A percentile compares a stretch with the other conserved stretches of the same genome.
These are phyloP conservation scores for Orgyia antiqua DNA, from an alignment of 2,888 invertebrate species.

Conservation along the genomic window DNA sequence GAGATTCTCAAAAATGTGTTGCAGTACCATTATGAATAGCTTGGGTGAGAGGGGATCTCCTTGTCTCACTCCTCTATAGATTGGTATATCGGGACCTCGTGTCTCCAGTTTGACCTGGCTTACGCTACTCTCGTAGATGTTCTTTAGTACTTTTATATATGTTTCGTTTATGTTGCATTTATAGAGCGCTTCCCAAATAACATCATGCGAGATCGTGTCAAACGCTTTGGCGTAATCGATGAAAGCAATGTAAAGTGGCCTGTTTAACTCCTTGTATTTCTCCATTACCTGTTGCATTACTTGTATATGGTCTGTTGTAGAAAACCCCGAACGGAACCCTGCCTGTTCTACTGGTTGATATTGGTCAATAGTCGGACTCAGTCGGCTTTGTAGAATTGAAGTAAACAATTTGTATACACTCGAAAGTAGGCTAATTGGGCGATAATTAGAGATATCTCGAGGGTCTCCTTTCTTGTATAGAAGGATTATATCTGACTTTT, in stretches of 20 bases:
- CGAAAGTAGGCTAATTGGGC: constrained; percentile 6
- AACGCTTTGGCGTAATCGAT: constrained; percentile 11
- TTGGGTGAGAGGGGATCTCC: no score
- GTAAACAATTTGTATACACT: constrained; percentile 3
- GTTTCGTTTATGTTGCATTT: background rate
- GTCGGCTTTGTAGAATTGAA: background rate
- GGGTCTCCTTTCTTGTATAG: constrained; percentile 7
- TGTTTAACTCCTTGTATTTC: background rate
- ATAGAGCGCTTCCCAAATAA: constrained; percentile 8
- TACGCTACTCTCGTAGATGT: no score
- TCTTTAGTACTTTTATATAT: background rate
- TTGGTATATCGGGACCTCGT: no score
- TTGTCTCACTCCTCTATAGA: no score
- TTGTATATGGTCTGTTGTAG: constrained; percentile 7
- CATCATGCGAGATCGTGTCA: constrained; percentile 8
- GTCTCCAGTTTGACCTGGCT: no score
- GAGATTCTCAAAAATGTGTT: no score
- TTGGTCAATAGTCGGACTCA: constrained; percentile 2
- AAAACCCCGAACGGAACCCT: constrained; percentile 5
- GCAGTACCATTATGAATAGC: no score
- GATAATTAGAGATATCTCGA: constrained; percentile 2
- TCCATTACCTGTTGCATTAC: background rate
- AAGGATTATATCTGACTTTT: constrained; percentile 8
- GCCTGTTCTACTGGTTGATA: constrained; percentile 6
- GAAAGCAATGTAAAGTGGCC: constrained; percentile 7